Conservation (phyloP, 2,113 vertebrate genomes). For the Rhabdomys dilectus region DNA sequence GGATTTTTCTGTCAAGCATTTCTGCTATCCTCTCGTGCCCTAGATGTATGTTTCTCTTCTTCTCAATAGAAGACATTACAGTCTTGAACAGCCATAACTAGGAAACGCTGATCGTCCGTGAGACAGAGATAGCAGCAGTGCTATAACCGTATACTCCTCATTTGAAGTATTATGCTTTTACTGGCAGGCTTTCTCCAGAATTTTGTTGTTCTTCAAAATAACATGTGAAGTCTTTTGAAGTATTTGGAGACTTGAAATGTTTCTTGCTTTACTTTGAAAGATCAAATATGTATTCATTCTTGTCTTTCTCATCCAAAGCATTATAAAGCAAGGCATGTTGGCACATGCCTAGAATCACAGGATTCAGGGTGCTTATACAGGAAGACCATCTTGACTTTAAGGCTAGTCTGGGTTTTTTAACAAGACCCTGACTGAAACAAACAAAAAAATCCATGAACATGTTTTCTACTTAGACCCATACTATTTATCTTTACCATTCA, state of each 20-base stretch:
- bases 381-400: background rate
- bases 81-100: background rate
- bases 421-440: background rate
- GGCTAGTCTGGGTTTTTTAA: background rate
- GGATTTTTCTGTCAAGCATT: background rate
- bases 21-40: background rate
- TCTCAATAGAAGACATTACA: background rate
- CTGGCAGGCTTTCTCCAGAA: background rate
- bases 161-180: background rate
- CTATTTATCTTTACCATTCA: background rate
- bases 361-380: background rate
- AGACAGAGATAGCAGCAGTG: background rate
- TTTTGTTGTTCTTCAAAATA: background rate
- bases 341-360: background rate
- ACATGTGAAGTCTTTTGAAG: background rate
- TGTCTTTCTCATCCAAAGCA: conserved; percentile 1
- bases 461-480: background rate
- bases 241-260: conserved; percentile 11
- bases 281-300: background rate
- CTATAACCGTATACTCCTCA: no score
- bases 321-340: background rate
- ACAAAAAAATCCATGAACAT: background rate
- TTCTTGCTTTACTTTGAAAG: background rate
- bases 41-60: background rate
- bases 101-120: background rate